These are phyloP conservation scores for Drosophila limbata DNA, from an alignment of 2,888 invertebrate species.

Conservation along the genomic window DNA sequence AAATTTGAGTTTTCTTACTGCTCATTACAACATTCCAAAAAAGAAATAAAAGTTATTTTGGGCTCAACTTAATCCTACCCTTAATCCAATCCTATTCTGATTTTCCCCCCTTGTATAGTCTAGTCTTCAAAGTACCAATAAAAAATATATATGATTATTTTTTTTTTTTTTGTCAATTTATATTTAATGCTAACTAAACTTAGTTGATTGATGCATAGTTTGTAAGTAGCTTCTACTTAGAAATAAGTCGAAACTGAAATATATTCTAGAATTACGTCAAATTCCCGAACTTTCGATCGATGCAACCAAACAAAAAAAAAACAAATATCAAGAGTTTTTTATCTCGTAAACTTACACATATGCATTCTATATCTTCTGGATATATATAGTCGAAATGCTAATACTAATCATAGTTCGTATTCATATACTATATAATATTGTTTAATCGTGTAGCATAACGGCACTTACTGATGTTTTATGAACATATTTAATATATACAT, in stretches of 20 bases:
- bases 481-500: constrained; percentile 19
- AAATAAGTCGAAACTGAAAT: constrained; percentile 40
- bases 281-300: constrained; percentile 11
- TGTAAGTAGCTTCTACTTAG: constrained; percentile 62
- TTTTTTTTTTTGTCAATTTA: constrained; percentile 49
- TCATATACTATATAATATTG: constrained; percentile 26
- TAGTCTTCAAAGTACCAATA: constrained; percentile 72
- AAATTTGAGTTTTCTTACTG: too few relatives aligned
- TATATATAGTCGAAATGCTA: constrained; percentile 44
- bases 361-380: constrained; percentile 14
- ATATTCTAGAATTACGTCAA: constrained; percentile 16
- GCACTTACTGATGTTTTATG: constrained; percentile 44
- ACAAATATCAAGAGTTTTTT: constrained; percentile 55
- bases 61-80: background rate
- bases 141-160: constrained; percentile 10
- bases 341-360: constrained; percentile 25
- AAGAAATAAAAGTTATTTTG: background rate
- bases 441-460: constrained; percentile 53
- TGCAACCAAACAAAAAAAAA: background rate
- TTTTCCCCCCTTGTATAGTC: constrained; percentile 55
- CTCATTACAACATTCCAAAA: too few relatives aligned
- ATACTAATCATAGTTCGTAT: constrained; percentile 51
- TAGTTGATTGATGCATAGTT: constrained; percentile 51
- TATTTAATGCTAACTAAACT: constrained; percentile 39
- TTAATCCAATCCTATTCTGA: background rate